A percentile compares a stretch with the other conserved stretches of the same genome.
These are phyloP conservation scores for Hermetia illucens DNA, from an alignment of 1,140 invertebrate species.

Conservation along the genomic window DNA sequence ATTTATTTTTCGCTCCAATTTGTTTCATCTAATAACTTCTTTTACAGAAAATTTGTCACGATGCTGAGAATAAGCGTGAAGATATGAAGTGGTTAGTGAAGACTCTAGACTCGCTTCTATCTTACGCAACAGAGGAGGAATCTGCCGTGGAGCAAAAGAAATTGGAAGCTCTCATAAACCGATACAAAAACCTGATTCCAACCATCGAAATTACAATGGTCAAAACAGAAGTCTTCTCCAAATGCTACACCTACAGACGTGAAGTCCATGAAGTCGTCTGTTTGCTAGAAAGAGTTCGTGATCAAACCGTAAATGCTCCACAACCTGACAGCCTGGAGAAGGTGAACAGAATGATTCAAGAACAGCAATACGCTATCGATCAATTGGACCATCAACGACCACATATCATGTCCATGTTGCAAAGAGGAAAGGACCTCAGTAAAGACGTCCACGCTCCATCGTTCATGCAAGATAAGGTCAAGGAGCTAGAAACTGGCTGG, in stretches of 20 bases:
- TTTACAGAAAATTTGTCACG: constrained; percentile 65
- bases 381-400: constrained; percentile 74
- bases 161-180: constrained; percentile 65
- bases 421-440: constrained; percentile 75
- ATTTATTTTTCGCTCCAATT: not conserved
- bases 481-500: constrained; percentile 73
- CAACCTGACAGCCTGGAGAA: constrained; percentile 58
- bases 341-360: constrained; percentile 54
- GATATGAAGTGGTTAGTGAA: constrained; percentile 92
- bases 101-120: constrained; percentile 69
- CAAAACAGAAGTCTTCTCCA: constrained; percentile 80
- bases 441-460: constrained; percentile 72
- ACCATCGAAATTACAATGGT: constrained; percentile 84
- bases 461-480: constrained; percentile 72
- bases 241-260: constrained; percentile 80
- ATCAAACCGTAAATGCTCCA: constrained; percentile 46
- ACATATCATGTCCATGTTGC: constrained; percentile 78
- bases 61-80: constrained; percentile 77
- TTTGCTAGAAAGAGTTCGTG: constrained; percentile 54
- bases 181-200: constrained; percentile 83
- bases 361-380: constrained; percentile 65
- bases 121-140: constrained; percentile 67
- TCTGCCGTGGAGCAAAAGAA: constrained; percentile 60
- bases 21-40: constrained; percentile 12
- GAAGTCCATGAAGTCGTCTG: constrained; percentile 75